Conservation (phyloP, 2,888 invertebrate species). For the Pycnomerus fuliginosus region DNA sequence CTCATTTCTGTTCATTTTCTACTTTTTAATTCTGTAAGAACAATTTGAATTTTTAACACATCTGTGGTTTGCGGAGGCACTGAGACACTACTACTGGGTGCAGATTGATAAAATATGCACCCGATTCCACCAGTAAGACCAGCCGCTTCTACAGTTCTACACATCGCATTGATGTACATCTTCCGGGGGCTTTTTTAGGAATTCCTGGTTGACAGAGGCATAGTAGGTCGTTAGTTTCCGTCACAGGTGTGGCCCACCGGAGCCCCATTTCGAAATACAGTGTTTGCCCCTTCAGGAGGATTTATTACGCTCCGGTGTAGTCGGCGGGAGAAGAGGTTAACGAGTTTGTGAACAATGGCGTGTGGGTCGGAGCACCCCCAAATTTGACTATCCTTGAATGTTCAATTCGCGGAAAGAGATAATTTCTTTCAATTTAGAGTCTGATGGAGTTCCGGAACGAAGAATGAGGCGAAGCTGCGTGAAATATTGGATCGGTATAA, state of each 20-base stretch:
- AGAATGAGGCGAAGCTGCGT: constrained; percentile 36
- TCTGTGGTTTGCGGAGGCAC: too few relatives aligned
- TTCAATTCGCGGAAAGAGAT: constrained; percentile 23
- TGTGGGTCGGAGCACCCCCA: constrained; percentile 5
- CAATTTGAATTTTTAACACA: too few relatives aligned
- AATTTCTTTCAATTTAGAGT: constrained; percentile 34
- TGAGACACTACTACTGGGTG: too few relatives aligned
- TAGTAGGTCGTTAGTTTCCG: constrained; percentile 25
- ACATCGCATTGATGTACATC: neutral
- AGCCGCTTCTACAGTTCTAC: too few relatives aligned
- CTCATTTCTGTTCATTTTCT: too few relatives aligned
- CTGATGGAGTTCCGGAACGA: constrained; percentile 33
- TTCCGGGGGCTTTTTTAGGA: too few relatives aligned
- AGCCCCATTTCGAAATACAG: constrained; percentile 34
- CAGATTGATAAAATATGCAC: too few relatives aligned
- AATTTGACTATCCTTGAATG: constrained; percentile 16
- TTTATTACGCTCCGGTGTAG: too few relatives aligned
- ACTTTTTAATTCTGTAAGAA: too few relatives aligned
- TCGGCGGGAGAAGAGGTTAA: too few relatives aligned
- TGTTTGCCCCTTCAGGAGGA: constrained; percentile 12
- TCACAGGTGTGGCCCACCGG: constrained; percentile 34
- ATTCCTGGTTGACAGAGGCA: constrained; percentile 8
- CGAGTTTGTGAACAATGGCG: constrained; percentile 18
- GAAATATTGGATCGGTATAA: constrained; percentile 42
- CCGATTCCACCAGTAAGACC: too few relatives aligned